Base-by-base conservation (phyloP, 2,113 vertebrate species). In the Raja brachyura region DNA sequence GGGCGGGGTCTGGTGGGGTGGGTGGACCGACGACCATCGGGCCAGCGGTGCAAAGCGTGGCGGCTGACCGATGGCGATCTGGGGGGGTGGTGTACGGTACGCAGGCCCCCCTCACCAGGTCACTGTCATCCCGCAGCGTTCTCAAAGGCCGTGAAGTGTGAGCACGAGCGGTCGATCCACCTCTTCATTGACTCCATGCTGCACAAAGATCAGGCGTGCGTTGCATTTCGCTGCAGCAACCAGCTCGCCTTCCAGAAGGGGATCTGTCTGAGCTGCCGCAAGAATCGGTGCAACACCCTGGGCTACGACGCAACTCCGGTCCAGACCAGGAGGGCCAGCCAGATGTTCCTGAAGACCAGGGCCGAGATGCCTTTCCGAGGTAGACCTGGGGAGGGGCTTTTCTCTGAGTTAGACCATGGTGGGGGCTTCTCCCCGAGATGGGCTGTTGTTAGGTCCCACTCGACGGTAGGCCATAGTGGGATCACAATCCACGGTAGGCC, bases 341-440 rank as follows among this genome's bases (percentile, higher is more conserved):
- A 95, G 94, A 96, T 97, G 96, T 97, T 96, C 95, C 96, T 96
- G 94, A 96, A 95, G 83, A 97, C 96, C 0, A 93, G 96, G 54
- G 96, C 96, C n/a, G 94, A 94, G 93, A 96, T 97, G 97, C 97
- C 97, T 1, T 97, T 96, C 94, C 95, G 96, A 96, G 97, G 96
- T 97, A 93, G n/a, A 93, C 95, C 39, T 18, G 2, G 10, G 59
- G 5, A 22, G 28, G 31, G 56, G 22, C 10, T 20, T 25, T 39
- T 90, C n/a, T 93, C 28, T 39, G 28, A 0, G 79, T 25, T 9
- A 22, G 79, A 7, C 77, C 13, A 0, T 8, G 63, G 1, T 10
- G 63, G 63, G 63, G 63, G 63, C 7, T 8, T 66, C 2, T 66
- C 63, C 13, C 63, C 8, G 63, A 66, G 13, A 14, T 66, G 0